Conservation (phyloP, 2,888 invertebrate species). For the Clusia tigrina region DNA sequence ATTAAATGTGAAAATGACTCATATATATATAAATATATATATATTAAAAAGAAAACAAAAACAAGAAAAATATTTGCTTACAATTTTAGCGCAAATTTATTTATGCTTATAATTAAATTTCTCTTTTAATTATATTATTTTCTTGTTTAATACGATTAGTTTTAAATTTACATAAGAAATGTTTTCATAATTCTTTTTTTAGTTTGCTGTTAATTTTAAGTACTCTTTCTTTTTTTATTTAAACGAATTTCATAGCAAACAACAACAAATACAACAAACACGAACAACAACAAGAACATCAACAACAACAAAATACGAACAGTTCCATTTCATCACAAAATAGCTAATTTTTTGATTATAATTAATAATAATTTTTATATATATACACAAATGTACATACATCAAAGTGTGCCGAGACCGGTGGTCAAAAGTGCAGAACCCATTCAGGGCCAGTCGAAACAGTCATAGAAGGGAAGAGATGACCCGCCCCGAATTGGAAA, state of each 20-base stretch:
- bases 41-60: conserved; percentile 11
- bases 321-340: conserved; percentile 16
- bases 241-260: conserved; percentile 23
- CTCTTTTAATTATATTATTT: conserved; percentile 7
- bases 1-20: conserved; percentile 21
- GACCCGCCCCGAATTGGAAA: too few relatives aligned
- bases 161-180: conserved; percentile 13
- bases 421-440: too few relatives aligned
- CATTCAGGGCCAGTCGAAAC: too few relatives aligned
- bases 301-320: conserved; percentile 34
- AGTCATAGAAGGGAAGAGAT: too few relatives aligned
- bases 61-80: background rate
- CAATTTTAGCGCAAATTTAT: conserved; percentile 1
- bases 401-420: too few relatives aligned
- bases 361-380: conserved; percentile 28
- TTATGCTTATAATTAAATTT: background rate
- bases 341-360: conserved; percentile 1
- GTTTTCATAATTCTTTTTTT: conserved; percentile 35
- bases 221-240: conserved; percentile 18
- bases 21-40: too few relatives aligned
- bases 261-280: conserved; percentile 28
- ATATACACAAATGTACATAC: conserved; percentile 5
- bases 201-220: conserved; percentile 13
- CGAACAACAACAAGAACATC: conserved; percentile 44
- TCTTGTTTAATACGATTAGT: conserved; percentile 14